phyloP scores from a whole-genome alignment of 2,113 vertebrate genomes.

The Toxotes chatareus region DNA sequence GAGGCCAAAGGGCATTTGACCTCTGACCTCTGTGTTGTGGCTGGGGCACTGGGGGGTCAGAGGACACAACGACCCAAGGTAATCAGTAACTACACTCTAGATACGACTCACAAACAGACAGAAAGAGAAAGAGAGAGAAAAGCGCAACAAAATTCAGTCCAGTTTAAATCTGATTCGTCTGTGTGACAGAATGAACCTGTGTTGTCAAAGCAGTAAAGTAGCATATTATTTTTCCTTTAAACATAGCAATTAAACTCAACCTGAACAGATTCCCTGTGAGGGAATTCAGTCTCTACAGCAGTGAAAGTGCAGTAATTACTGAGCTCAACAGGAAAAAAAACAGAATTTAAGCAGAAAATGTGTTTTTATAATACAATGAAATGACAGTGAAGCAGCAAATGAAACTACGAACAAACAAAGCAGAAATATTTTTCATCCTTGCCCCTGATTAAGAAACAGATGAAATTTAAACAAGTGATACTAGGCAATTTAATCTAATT shows the following conservation, averaged over 20 bases:
- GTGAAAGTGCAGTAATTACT: conserved; percentile 4
- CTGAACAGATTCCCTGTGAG: not conserved
- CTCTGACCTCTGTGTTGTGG: conserved; percentile 70
- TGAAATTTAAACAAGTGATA: not conserved
- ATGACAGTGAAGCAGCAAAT: not conserved
- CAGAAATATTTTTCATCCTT: not conserved
- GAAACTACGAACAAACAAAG: not conserved
- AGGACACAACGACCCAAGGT: conserved; percentile 65
- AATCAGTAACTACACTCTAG: conserved; percentile 77
- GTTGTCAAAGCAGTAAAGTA: conserved; percentile 24
- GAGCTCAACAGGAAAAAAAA: not conserved
- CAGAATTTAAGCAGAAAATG: not conserved
- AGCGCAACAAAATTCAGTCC: not conserved
- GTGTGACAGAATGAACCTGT: conserved; percentile 12
- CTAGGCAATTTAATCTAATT: not conserved
- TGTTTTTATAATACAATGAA: not conserved
- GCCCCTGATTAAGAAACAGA: not conserved
- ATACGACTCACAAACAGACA: conserved; percentile 41
- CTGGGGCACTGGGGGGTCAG: conserved; percentile 66
- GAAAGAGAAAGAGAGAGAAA: not conserved
- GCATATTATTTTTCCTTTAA: not conserved
- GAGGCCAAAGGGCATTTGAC: conserved; percentile 68
- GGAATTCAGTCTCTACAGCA: not conserved
- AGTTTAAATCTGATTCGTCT: conserved; percentile 27
- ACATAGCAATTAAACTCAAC: conserved; percentile 1